phyloP scores from a whole-genome alignment of 2,797 vertebrate species.

The Clarias laeviceps region DNA sequence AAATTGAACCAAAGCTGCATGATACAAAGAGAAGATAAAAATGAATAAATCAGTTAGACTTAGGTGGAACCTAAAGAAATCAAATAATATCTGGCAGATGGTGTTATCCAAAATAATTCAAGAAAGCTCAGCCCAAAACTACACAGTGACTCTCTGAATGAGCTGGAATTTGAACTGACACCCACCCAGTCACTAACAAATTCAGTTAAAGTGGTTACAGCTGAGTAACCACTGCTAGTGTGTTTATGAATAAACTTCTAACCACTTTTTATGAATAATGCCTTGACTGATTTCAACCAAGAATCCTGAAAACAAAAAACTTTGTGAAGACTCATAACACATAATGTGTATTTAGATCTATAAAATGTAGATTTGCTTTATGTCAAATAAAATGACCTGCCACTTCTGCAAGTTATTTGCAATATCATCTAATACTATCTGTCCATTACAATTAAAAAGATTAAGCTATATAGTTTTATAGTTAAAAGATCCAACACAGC shows the following conservation, averaged over 20 bases:
- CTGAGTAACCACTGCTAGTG: background rate
- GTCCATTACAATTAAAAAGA: background rate
- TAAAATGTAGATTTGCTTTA: background rate
- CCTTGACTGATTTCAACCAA: background rate
- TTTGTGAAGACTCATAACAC: background rate
- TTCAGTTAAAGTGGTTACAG: background rate
- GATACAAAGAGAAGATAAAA: constrained; percentile 36
- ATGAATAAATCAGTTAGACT: background rate
- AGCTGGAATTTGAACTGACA: too few relatives aligned
- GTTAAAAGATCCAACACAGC: background rate
- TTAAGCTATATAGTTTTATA: background rate
- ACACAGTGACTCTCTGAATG: background rate
- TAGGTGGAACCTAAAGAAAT: background rate
- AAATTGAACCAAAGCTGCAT: constrained; percentile 70
- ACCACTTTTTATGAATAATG: background rate
- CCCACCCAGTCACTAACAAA: too few relatives aligned
- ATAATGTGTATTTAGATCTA: background rate
- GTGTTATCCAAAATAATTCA: background rate
- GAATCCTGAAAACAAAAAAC: background rate
- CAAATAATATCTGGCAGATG: background rate
- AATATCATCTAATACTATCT: background rate
- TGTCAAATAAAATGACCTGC: background rate
- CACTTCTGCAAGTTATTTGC: background rate
- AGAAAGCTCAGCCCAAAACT: background rate
- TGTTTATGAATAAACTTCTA: background rate